Evolutionary conservation across 2,888 invertebrate species (phyloP), one percentile per base, ranked within the genome.

Genomic region (Bugulina stolonifera): DNA sequence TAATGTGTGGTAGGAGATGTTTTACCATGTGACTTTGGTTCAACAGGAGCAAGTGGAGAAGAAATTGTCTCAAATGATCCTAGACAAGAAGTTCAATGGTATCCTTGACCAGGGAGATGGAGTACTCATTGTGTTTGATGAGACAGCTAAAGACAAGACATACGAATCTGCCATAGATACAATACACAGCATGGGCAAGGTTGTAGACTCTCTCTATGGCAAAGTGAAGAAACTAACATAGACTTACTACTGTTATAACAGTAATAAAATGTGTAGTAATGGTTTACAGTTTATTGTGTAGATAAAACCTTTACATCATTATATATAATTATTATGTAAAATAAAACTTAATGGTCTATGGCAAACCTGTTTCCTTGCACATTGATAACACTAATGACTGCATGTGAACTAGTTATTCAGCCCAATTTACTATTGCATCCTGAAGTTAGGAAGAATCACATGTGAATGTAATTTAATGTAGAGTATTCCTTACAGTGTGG

Each of bases 21-120:
- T n/a, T n/a, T n/a, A n/a, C n/a, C n/a, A n/a, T n/a, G 72, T 73
- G 72, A 73, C 72, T 22, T 70, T 27, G 54, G 52, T 69, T 72
- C 34, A 23, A 55, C 90, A 93, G 89, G 87, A 91, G 69, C 89
- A 91, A 87, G 98, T 99, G 72, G 99, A 99, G 86, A 95, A 96
- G 87, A 99, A 99, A 86, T 87, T 99, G 73, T 98, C 98, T 71
- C 99, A 99, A 86, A 99, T 99, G 99, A 99, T 99, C 83, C 87
- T 99, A 84, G 99, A 99, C 86, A 94, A 94, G 82, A 99, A 98
- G 86, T 91, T 99, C 78, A 85, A 85, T 78, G 87, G 87, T 79
- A 98, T 98, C 78, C 88, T 99, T 77, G 98, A 99, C 87, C 99
- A 99, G 87, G 98, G 97, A 74, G 94, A 93, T 85, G 98, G 98